Percentiles rank a stretch among this genome's conserved stretches.
phyloP scores from a whole-genome alignment of 1,140 invertebrate genomes.

The Drosophila lowei region DNA sequence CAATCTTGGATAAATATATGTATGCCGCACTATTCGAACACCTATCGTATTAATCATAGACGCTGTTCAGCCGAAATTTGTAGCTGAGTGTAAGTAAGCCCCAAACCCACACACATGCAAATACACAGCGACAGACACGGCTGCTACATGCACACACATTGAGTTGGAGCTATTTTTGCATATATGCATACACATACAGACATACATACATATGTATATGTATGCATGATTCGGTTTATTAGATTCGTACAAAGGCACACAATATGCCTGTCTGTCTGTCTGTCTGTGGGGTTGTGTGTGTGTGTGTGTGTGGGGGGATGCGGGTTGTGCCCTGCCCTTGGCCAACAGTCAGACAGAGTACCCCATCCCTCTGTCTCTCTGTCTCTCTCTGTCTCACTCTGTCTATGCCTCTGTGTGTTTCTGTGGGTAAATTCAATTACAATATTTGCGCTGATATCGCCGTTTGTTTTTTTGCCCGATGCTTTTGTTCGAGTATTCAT shows the following conservation, averaged over 20 bases:
- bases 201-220: slow-evolving; percentile 13
- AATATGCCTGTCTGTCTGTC: slow-evolving; percentile 47
- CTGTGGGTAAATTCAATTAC: slow-evolving; percentile 74
- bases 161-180: slow-evolving; percentile 75
- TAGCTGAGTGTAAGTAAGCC: not conserved
- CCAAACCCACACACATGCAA: slow-evolving; percentile 45
- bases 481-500: slow-evolving; percentile 67
- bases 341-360: slow-evolving; percentile 24
- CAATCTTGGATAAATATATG: too few relatives aligned
- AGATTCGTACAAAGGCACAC: slow-evolving; percentile 76
- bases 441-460: slow-evolving; percentile 76
- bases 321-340: slow-evolving; percentile 44
- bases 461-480: slow-evolving; percentile 70
- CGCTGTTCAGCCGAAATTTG: slow-evolving; percentile 61
- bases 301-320: slow-evolving; percentile 24
- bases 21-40: too few relatives aligned
- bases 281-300: slow-evolving; percentile 15
- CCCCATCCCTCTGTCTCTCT: not conserved
- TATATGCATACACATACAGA: slow-evolving; percentile 2
- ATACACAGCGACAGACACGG: slow-evolving; percentile 30
- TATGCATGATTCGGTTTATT: slow-evolving; percentile 77
- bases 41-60: slow-evolving; percentile 40
- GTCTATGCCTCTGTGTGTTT: slow-evolving; percentile 18
- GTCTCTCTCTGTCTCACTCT: not conserved
- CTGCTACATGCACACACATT: slow-evolving; percentile 22